Percentiles rank a stretch among this genome's conserved stretches.
Evolutionary conservation across 2,113 vertebrate genomes (phyloP).

Genomic region (Rhinichthys klamathensis): DNA sequence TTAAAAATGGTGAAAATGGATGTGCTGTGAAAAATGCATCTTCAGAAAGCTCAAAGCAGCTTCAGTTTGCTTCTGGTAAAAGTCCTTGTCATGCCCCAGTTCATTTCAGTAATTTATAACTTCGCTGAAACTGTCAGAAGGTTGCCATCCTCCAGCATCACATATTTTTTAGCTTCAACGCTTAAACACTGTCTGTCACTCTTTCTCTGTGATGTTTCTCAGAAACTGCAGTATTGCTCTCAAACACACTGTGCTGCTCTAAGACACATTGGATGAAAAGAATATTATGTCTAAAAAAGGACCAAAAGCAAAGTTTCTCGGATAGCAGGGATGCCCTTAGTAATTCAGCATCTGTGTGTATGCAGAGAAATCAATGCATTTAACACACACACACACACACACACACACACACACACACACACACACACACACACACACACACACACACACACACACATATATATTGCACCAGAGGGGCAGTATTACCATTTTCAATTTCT

Average conservation of each 20-base stretch:
- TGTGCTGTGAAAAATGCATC: not conserved
- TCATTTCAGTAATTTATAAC: not conserved
- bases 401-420: too few relatives aligned
- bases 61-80: not conserved
- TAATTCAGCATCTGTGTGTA: not conserved
- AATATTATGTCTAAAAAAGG: not conserved
- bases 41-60: too few relatives aligned
- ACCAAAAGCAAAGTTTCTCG: not conserved
- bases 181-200: not conserved
- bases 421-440: too few relatives aligned
- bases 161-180: not conserved
- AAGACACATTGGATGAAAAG: not conserved
- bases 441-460: too few relatives aligned
- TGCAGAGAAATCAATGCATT: not conserved
- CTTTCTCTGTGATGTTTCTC: not conserved
- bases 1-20: too few relatives aligned
- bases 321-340: not conserved
- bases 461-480: constrained; percentile 64
- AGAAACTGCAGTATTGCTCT: not conserved
- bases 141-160: not conserved
- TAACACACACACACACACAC: not conserved
- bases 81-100: not conserved
- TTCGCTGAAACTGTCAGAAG: not conserved
- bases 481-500: not conserved
- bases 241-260: not conserved